A percentile compares a stretch with the other conserved stretches of the same genome.
These are phyloP conservation scores for Porites divaricata DNA, from an alignment of 92 coral and sea anemone genomes.

Conservation along the genomic window DNA sequence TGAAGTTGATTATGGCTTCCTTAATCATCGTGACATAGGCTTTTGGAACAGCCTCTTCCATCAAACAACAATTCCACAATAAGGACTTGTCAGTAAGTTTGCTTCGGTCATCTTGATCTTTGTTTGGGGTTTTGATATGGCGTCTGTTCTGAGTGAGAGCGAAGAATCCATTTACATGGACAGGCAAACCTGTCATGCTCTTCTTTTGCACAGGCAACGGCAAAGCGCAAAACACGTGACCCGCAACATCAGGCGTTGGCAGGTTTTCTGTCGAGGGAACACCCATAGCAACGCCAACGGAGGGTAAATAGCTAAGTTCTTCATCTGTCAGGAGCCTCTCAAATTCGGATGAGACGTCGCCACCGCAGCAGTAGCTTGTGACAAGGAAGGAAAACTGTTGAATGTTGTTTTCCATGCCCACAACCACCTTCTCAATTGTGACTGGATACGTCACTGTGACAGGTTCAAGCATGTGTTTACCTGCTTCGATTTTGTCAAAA, in stretches of 20 bases:
- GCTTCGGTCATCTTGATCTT: slow-evolving; percentile 43
- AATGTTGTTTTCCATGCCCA: not conserved
- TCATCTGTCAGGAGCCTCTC: slow-evolving; percentile 43
- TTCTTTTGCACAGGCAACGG: slow-evolving; percentile 60
- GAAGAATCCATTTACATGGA: slow-evolving; percentile 68
- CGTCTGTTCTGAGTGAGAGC: slow-evolving; percentile 70
- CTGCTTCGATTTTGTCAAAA: slow-evolving; percentile 24
- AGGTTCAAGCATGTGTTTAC: slow-evolving; percentile 38
- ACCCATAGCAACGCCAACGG: slow-evolving; percentile 62
- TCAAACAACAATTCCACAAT: slow-evolving; percentile 61
- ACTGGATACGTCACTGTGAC: slow-evolving; percentile 58
- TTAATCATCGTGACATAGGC: slow-evolving; percentile 33
- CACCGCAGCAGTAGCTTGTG: slow-evolving; percentile 51
- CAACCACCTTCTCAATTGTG: slow-evolving; percentile 33
- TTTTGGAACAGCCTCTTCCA: slow-evolving; percentile 57
- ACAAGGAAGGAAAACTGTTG: slow-evolving; percentile 27
- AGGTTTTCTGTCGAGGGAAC: not conserved
- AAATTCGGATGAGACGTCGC: slow-evolving; percentile 35
- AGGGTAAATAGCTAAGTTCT: slow-evolving; percentile 61
- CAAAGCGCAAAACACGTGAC: slow-evolving; percentile 63
- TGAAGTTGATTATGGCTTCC: slow-evolving; percentile 2
- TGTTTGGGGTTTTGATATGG: slow-evolving; percentile 45
- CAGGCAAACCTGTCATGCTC: slow-evolving; percentile 65
- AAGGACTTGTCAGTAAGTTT: slow-evolving; percentile 56
- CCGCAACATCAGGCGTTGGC: slow-evolving; percentile 26